Conservation (phyloP, 2,797 vertebrate genomes). For the Syngnathus acus region DNA sequence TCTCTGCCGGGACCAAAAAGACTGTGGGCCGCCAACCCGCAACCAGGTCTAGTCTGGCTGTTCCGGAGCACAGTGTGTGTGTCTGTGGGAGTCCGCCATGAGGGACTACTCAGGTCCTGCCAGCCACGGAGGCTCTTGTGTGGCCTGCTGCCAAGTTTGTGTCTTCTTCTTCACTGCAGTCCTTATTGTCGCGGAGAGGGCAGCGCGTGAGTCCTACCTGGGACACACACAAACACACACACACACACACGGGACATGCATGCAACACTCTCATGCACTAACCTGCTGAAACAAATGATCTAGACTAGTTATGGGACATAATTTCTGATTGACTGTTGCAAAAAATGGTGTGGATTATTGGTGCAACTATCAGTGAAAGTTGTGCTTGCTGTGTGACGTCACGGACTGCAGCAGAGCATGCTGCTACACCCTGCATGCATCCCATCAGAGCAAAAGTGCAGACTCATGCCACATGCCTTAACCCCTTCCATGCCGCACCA, state of each 20-base stretch:
- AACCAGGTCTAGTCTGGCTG: not conserved
- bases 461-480: slow-evolving; percentile 40
- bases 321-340: not conserved
- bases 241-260: not conserved
- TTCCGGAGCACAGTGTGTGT: not conserved
- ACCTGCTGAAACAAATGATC: not conserved
- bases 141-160: slow-evolving; percentile 67
- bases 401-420: slow-evolving; percentile 1
- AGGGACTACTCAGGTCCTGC: slow-evolving; percentile 51
- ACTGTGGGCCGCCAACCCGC: not conserved
- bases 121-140: slow-evolving; percentile 46
- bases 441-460: slow-evolving; percentile 36
- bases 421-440: slow-evolving; percentile 1
- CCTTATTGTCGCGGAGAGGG: slow-evolving; percentile 68
- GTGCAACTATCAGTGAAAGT: not conserved
- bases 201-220: slow-evolving; percentile 67
- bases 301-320: not conserved
- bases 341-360: too few relatives aligned
- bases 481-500: not conserved
- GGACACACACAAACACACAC: slow-evolving; percentile 31
- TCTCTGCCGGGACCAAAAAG: not conserved
- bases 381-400: slow-evolving; percentile 2
- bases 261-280: not conserved
- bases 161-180: slow-evolving; percentile 68
- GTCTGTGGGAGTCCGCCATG: slow-evolving; percentile 34